Conservation (phyloP, 2,113 vertebrate genomes). For the Poeciliopsis prolifica region DNA sequence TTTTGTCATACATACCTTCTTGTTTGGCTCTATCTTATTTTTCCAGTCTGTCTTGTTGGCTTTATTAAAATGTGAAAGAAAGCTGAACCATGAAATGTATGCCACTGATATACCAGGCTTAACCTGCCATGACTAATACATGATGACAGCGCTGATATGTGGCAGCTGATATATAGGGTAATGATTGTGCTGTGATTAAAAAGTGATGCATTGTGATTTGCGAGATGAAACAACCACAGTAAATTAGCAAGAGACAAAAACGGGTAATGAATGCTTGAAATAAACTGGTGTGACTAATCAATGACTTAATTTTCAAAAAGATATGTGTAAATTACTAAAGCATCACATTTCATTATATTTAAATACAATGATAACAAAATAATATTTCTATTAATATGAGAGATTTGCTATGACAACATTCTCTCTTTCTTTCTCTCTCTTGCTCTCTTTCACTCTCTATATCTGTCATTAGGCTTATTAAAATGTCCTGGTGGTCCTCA, state of each 20-base stretch:
- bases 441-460: conserved; percentile 37
- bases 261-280: conserved; percentile 50
- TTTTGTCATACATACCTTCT: conserved; percentile 20
- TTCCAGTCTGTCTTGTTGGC: conserved; percentile 37
- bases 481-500: conserved; percentile 87
- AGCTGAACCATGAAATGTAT: conserved; percentile 52
- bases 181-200: conserved; percentile 59
- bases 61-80: conserved; percentile 60
- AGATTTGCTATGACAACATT: neutral
- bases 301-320: conserved; percentile 29
- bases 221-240: conserved; percentile 54
- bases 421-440: conserved; percentile 7
- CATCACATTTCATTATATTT: conserved; percentile 11
- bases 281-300: conserved; percentile 51
- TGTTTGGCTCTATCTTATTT: conserved; percentile 26
- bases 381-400: conserved; percentile 21
- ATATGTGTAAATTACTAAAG: conserved; percentile 28
- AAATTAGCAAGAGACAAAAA: conserved; percentile 59
- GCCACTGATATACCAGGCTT: conserved; percentile 65
- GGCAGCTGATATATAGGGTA: conserved; percentile 55
- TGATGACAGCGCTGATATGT: conserved; percentile 69
- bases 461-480: conserved; percentile 80
- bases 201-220: conserved; percentile 62
- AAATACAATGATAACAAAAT: no score
- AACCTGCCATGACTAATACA: conserved; percentile 72